A percentile compares a stretch with the other conserved stretches of the same genome.
phyloP scores from a whole-genome alignment of 1,140 invertebrate species.

The Copidosoma floridanum region DNA sequence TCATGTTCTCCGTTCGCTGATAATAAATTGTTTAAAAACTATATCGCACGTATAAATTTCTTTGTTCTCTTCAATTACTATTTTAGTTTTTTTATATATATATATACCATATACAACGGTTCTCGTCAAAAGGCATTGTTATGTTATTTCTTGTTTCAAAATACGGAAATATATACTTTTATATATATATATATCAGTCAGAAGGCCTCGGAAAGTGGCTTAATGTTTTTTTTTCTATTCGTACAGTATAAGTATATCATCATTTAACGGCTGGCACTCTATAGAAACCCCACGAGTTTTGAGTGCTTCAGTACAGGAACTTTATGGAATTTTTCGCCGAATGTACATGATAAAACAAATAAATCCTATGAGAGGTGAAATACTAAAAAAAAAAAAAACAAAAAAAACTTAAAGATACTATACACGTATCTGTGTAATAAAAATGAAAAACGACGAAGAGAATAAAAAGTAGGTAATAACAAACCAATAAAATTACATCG shows the following conservation, averaged over 20 bases:
- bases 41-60: constrained; percentile 9
- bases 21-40: constrained; percentile 26
- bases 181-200: too few species aligned
- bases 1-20: constrained; percentile 13
- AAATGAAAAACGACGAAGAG: neutral
- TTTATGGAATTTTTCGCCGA: too few species aligned
- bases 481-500: neutral
- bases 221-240: neutral
- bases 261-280: neutral
- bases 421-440: too few species aligned
- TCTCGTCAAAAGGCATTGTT: too few species aligned
- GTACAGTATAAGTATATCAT: neutral
- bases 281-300: neutral
- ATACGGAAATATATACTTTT: too few species aligned
- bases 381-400: too few species aligned
- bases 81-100: neutral
- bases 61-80: neutral
- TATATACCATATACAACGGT: neutral
- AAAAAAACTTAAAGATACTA: too few species aligned
- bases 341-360: too few species aligned
- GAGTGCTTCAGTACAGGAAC: too few species aligned
- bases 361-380: too few species aligned
- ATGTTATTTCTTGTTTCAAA: too few species aligned
- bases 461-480: neutral
- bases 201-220: constrained; percentile 8